Percentiles rank a stretch among this genome's conserved stretches.
Evolutionary conservation across 2,113 vertebrate genomes (phyloP).

Genomic region (Crotalus horridus): DNA sequence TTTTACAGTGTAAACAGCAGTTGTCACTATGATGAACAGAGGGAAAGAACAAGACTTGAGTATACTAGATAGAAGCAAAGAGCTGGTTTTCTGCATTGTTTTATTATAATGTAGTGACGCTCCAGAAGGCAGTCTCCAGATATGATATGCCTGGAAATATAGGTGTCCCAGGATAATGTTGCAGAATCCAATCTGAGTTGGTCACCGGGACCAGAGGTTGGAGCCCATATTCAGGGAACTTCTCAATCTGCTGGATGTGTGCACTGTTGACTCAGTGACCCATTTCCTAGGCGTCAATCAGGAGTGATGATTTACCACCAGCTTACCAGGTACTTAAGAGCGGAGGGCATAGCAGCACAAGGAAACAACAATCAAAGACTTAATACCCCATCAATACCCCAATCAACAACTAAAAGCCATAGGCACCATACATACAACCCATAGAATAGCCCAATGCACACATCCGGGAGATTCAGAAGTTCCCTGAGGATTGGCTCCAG

Average conservation of each 20-base stretch:
- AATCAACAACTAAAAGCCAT: not conserved
- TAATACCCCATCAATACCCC: not conserved
- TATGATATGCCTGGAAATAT: not conserved
- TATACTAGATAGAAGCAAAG: not conserved
- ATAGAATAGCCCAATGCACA: not conserved
- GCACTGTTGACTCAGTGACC: not conserved
- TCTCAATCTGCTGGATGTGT: not conserved
- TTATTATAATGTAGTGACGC: not conserved
- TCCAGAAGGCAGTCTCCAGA: not conserved
- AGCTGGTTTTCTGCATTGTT: not conserved
- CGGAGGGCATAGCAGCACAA: not conserved
- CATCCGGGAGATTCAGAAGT: not conserved
- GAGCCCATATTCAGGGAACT: not conserved
- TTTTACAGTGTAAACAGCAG: not conserved
- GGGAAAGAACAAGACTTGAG: not conserved
- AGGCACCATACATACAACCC: not conserved
- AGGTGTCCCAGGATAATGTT: not conserved
- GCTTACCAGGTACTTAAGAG: not conserved
- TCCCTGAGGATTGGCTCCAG: not conserved
- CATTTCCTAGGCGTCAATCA: not conserved
- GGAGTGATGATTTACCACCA: not conserved
- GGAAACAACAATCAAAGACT: not conserved
- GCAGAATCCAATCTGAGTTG: not conserved
- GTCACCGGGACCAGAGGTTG: not conserved
- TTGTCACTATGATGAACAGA: not conserved